These are phyloP conservation scores for Athene noctua DNA, from an alignment of 2,113 vertebrate species.

Conservation along the genomic window DNA sequence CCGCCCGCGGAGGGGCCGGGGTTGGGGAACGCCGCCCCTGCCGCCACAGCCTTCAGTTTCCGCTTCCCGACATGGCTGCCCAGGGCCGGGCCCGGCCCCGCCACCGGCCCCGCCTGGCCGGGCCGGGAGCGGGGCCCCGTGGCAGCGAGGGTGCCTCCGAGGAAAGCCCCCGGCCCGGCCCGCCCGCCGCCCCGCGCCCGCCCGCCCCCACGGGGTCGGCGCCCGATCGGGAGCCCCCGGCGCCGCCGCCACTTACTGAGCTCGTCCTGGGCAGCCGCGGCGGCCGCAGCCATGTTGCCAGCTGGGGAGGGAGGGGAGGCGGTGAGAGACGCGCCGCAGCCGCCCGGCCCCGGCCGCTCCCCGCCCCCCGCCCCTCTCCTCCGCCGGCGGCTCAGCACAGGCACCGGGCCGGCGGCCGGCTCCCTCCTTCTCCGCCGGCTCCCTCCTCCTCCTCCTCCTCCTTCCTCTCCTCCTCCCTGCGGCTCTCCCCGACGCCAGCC, in stretches of 20 bases:
- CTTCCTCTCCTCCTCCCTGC: background rate
- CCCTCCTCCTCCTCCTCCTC: background rate
- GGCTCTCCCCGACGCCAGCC: background rate
- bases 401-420: background rate
- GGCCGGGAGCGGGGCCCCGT: no score
- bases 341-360: background rate
- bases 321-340: background rate
- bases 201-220: background rate
- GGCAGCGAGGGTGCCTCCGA: background rate
- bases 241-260: slow-evolving; percentile 69
- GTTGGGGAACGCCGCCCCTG: background rate
- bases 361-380: background rate
- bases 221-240: background rate
- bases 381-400: background rate
- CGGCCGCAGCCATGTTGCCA: slow-evolving; percentile 75
- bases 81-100: no score
- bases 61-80: background rate
- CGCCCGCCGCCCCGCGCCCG: background rate
- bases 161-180: background rate
- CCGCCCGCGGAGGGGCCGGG: no score
- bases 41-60: background rate
- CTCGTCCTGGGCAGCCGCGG: slow-evolving; percentile 76
- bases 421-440: background rate
- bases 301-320: slow-evolving; percentile 1
- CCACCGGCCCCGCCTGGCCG: background rate